Evolutionary conservation across 2,113 vertebrate genomes (phyloP).

Genomic region (Regulus satrapa): DNA sequence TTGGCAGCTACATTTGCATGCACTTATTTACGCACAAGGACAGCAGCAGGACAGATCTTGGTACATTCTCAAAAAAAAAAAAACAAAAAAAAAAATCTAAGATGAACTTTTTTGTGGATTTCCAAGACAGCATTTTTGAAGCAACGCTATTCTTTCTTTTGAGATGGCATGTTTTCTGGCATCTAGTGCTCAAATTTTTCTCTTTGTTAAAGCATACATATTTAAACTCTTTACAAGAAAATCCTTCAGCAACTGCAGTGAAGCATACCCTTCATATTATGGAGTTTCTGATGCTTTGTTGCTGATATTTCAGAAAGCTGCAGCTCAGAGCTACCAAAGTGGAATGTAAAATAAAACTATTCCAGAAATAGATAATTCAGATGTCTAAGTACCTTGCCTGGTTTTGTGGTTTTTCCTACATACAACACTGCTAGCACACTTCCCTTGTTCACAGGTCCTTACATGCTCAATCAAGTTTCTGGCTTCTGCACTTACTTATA

Average conservation of each 20-base stretch:
- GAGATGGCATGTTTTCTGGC: neutral
- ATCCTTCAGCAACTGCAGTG: neutral
- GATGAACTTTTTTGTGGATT: neutral
- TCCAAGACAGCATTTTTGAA: neutral
- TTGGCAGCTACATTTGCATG: neutral
- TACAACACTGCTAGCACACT: neutral
- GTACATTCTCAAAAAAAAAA: neutral
- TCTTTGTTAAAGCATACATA: neutral
- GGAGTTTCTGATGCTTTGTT: neutral
- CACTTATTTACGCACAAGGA: neutral
- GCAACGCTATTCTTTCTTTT: neutral
- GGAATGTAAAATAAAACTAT: neutral
- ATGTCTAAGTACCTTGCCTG: neutral
- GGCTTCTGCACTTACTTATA: neutral
- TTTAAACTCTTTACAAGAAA: neutral
- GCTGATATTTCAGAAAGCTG: neutral
- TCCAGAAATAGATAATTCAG: neutral
- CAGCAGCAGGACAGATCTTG: neutral
- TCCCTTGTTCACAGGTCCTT: neutral
- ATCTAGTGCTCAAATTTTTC: neutral
- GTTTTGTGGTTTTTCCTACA: neutral
- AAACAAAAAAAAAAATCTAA: no score
- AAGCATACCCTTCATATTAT: neutral
- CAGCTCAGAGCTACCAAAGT: neutral
- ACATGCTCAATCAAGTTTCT: neutral